Evolutionary conservation across 2,797 vertebrate genomes (phyloP).

Genomic region (Loriculus beryllinus): DNA sequence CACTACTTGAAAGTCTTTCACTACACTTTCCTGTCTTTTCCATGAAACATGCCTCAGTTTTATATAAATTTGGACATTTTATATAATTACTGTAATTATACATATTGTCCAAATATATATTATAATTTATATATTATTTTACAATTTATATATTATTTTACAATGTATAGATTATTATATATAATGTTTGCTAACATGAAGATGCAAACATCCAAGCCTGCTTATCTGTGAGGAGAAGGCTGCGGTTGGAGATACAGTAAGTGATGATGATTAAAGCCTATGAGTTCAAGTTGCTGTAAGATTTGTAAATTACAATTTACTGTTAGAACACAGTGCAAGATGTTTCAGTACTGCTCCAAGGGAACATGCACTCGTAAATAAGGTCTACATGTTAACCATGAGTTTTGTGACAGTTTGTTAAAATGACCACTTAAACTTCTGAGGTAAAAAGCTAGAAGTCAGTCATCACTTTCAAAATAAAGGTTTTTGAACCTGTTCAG

Average conservation of each 20-base stretch:
- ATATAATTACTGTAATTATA: not conserved
- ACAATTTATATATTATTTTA: not conserved
- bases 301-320: not conserved
- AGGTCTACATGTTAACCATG: not conserved
- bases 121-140: not conserved
- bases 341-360: not conserved
- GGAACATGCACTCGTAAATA: not conserved
- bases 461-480: not conserved
- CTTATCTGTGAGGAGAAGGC: fast-evolving
- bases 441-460: not conserved
- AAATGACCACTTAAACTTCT: not conserved
- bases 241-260: not conserved
- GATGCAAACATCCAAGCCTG: not conserved
- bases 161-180: not conserved
- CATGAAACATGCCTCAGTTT: not conserved
- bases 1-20: not conserved
- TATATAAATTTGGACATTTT: not conserved
- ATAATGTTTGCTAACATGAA: not conserved
- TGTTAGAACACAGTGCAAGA: not conserved
- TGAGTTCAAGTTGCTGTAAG: not conserved
- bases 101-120: not conserved
- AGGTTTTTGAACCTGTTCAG: not conserved
- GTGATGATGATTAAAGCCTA: not conserved
- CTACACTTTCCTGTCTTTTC: not conserved
- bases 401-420: not conserved